Evolutionary conservation across 2,113 vertebrate species (phyloP), one percentile per base, ranked within the genome.

Genomic region (Python bivittatus): DNA sequence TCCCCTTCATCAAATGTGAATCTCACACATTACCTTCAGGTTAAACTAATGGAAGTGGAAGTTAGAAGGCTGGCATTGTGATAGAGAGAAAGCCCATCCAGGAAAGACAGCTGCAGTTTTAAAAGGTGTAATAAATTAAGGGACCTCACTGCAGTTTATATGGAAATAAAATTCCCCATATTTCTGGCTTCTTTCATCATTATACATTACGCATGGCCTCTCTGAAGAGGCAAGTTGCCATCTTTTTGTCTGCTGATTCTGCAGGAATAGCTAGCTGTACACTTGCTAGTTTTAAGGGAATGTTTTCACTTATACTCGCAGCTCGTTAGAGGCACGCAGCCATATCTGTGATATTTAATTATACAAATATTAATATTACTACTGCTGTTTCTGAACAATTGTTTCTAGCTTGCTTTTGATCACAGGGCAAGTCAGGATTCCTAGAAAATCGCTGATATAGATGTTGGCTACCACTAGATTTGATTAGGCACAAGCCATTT

Each of bases 271-370:
- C 86, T 92, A 60, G 48, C 53, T 88, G 86, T 60, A 48, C 9
- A 48, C 22, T 83, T 92, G 48, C 58, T 48, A 86, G 85, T 61
- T 94, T 96, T 92, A 91, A 58, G 29, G 91, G 95, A 58, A 38
- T 25, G 22, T 58, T 92, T 29, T 25, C n/a, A 8, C 53, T 79
- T 56, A 42, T 79, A 72, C 79, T 79, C 56, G 53, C 15, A 79
- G 23, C 87, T 87, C 85, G 79, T 83, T 57, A 83, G 29, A 79
- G 29, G 29, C 68, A 54, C 53, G 52, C 25, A 20, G 6, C n/a
- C 2, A 33, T 53, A 56, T 38, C n/a, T n/a, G 86, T 57, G 25
- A 42, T n/a, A 53, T 57, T 79, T 88, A 29, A 92, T 22, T 88
- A 44, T 88, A 54, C 54, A 72, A 87, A 25, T 4, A 52, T 91